Evolutionary conservation across 2,113 vertebrate species (phyloP), one percentile per base, ranked within the genome.

Genomic region (Ptilorrhoa leucosticta): DNA sequence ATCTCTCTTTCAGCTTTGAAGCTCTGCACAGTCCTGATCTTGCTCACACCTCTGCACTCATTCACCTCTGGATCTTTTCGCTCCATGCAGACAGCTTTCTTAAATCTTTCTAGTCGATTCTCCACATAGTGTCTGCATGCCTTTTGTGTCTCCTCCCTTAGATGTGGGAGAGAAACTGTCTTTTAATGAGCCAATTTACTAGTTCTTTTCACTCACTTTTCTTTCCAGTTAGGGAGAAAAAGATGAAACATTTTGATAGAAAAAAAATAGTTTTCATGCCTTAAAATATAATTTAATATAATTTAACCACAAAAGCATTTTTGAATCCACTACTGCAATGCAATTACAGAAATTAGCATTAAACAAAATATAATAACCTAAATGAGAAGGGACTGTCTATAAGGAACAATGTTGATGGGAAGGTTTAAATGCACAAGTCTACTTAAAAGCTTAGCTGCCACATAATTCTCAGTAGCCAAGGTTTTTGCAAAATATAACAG

Each of bases 161-260:
- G 65, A 89, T 21, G 2, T 64, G 40, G 30, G 51, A 88, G 27
- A 89, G 42, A 80, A 93, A 48, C 19, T 47, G 15, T 47, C 35
- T 89, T 80, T 91, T 94, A 89, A 94, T 95, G 65, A 92, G 51
- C 51, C 39, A 84, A 68, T 92, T 97, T 92, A 27, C n/a, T 51
- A 45, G 51, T 40, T 83, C 57, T 94, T 83, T 94, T 92, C 57
- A 83, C 3, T 78, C 33, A 64, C 4, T 20, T 68, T 94, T 92
- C 31, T 64, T 78, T 73, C 28, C 13, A 84, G 51, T 54, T 24
- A 64, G 33, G 20, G 68, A 84, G 87, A 93, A 96, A 95, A 48
- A 11, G 19, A 83, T 50, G 33, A 80, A 92, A 63, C 2, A 51
- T 78, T 81, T 89, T 56, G 13, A 91, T 40, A 50, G 19, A 4